These are phyloP conservation scores for Manacus vitellinus DNA, from an alignment of 2,113 vertebrate genomes.

Conservation along the genomic window DNA sequence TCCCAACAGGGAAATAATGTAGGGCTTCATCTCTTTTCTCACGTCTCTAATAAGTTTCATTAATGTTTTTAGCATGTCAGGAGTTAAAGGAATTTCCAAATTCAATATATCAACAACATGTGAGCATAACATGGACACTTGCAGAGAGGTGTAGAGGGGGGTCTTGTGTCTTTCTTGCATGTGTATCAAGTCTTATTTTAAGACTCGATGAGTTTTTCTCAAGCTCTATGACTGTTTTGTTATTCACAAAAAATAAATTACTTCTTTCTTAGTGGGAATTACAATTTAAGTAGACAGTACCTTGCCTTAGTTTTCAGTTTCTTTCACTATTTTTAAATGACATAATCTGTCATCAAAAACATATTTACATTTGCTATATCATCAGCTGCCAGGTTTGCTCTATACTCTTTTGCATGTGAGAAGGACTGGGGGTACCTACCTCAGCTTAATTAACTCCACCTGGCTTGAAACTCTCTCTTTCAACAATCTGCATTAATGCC, in stretches of 20 bases:
- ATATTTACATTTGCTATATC: slow-evolving; percentile 33
- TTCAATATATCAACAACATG: background rate
- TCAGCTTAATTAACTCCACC: slow-evolving; percentile 71
- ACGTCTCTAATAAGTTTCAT: background rate
- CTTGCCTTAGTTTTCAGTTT: slow-evolving; percentile 2
- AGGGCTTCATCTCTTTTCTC: background rate
- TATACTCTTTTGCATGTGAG: background rate
- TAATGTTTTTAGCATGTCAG: background rate
- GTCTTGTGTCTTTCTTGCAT: background rate
- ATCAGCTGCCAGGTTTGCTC: slow-evolving; percentile 2
- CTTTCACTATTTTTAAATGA: background rate
- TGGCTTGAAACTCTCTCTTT: slow-evolving; percentile 57
- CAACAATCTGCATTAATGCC: slow-evolving; percentile 59
- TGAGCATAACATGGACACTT: background rate
- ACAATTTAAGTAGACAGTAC: background rate
- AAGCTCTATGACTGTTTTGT: background rate
- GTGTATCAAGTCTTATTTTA: background rate
- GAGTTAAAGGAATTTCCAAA: background rate
- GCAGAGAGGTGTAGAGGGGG: background rate
- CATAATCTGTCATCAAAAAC: slow-evolving; percentile 53
- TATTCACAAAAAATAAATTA: slow-evolving; percentile 27
- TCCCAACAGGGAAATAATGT: background rate
- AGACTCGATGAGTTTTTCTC: background rate
- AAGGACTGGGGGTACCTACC: background rate
- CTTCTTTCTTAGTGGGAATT: background rate